Percentiles rank a stretch among this genome's conserved stretches.
Evolutionary conservation across 2,888 invertebrate genomes (phyloP).

Genomic region (Orthonychiurus folsomi): DNA sequence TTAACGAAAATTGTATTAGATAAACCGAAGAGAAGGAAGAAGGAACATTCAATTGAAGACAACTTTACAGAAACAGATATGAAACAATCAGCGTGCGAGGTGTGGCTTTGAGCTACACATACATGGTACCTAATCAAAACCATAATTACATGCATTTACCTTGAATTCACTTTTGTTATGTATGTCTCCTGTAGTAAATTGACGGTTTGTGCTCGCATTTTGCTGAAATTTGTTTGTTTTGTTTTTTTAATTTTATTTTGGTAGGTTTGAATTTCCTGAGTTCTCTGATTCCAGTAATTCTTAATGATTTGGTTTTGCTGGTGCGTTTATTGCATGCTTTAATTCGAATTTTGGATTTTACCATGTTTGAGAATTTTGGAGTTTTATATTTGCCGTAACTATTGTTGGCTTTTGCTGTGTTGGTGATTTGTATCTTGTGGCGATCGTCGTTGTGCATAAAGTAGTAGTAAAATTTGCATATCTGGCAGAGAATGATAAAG

Average conservation of each 20-base stretch:
- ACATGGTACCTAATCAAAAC: constrained; percentile 7
- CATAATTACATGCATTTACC: constrained; percentile 13
- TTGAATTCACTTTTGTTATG: neutral
- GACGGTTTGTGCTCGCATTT: neutral
- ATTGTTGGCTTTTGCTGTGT: neutral
- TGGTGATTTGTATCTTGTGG: neutral
- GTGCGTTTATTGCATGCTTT: too few species aligned
- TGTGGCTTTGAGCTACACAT: neutral
- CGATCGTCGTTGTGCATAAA: neutral
- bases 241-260: neutral
- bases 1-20: neutral
- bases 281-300: neutral
- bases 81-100: neutral
- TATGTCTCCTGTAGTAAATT: neutral
- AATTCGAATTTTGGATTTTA: too few species aligned
- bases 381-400: too few species aligned
- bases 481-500: too few species aligned
- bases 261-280: neutral
- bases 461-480: too few species aligned
- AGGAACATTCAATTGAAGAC: neutral
- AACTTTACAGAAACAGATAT: neutral
- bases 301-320: too few species aligned
- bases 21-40: neutral
- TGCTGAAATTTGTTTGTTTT: neutral
- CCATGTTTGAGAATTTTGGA: too few species aligned